These are phyloP conservation scores for Drosophila mauritiana DNA, from an alignment of 1,140 invertebrate species.

Conservation along the genomic window DNA sequence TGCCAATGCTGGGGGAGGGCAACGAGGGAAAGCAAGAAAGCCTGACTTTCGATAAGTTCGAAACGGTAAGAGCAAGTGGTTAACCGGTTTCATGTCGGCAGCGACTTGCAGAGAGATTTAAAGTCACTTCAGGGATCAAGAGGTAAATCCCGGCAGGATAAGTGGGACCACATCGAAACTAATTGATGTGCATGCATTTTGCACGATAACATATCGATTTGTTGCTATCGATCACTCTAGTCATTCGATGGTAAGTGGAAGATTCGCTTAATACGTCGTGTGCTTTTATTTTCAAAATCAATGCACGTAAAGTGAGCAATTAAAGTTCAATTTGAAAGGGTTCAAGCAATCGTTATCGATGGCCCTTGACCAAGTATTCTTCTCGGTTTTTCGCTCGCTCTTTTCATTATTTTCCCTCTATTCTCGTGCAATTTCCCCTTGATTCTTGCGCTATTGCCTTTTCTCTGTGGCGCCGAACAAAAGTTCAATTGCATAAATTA, in stretches of 20 bases:
- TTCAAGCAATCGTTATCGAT: slow-evolving; percentile 23
- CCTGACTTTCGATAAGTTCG: slow-evolving; percentile 36
- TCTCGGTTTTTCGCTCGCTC: background rate
- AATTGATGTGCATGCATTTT: background rate
- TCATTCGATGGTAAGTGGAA: too few species aligned
- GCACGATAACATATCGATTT: too few species aligned
- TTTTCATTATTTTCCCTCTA: background rate
- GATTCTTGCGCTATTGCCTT: slow-evolving; percentile 1
- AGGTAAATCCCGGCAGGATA: slow-evolving; percentile 17
- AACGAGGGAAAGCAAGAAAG: background rate
- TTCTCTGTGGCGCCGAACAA: slow-evolving; percentile 30
- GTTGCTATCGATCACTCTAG: background rate
- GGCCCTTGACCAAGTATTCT: slow-evolving; percentile 31
- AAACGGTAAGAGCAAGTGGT: slow-evolving; percentile 41
- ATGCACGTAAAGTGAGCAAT: slow-evolving; percentile 18
- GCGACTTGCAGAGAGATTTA: slow-evolving; percentile 19
- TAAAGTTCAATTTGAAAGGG: slow-evolving; percentile 29
- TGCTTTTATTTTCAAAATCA: slow-evolving; percentile 11
- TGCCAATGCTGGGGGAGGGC: background rate
- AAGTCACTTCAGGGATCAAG: slow-evolving; percentile 12
- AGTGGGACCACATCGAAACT: background rate
- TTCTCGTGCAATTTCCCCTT: slow-evolving; percentile 3
- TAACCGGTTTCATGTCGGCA: slow-evolving; percentile 38
- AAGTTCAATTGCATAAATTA: slow-evolving; percentile 81
- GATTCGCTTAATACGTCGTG: too few species aligned